A percentile compares a stretch with the other conserved stretches of the same genome.
phyloP scores from a whole-genome alignment of 1,140 invertebrate genomes.

The Hormaphis cornu region DNA sequence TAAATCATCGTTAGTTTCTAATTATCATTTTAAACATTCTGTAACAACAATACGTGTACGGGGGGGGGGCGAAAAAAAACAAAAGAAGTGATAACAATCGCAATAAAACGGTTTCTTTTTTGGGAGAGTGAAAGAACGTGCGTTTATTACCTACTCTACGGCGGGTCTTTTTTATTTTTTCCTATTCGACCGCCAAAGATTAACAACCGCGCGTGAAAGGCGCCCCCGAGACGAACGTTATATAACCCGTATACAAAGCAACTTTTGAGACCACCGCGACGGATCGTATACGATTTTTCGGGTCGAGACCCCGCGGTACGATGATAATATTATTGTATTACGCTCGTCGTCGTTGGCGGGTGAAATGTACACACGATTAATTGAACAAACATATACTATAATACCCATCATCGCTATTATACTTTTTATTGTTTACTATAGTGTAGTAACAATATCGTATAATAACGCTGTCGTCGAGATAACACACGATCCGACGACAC shows the following conservation, averaged over 20 bases:
- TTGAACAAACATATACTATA: constrained; percentile 13
- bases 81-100: constrained; percentile 23
- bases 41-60: neutral
- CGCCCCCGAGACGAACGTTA: constrained; percentile 4
- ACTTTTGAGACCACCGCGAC: neutral
- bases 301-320: neutral
- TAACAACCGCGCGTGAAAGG: neutral
- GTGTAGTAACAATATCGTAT: no score
- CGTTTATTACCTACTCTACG: neutral
- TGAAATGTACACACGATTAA: neutral
- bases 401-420: neutral
- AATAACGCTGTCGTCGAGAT: neutral
- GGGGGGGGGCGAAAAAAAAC: neutral
- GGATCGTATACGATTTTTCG: neutral
- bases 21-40: neutral
- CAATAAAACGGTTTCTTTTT: constrained; percentile 29
- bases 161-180: neutral
- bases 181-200: neutral
- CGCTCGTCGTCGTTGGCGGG: neutral
- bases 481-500: neutral
- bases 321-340: neutral
- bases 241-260: neutral
- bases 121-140: neutral
- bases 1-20: constrained; percentile 26
- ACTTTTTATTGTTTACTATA: no score